phyloP scores from a whole-genome alignment of 2,888 invertebrate genomes.

The Podabrus alpinus region DNA sequence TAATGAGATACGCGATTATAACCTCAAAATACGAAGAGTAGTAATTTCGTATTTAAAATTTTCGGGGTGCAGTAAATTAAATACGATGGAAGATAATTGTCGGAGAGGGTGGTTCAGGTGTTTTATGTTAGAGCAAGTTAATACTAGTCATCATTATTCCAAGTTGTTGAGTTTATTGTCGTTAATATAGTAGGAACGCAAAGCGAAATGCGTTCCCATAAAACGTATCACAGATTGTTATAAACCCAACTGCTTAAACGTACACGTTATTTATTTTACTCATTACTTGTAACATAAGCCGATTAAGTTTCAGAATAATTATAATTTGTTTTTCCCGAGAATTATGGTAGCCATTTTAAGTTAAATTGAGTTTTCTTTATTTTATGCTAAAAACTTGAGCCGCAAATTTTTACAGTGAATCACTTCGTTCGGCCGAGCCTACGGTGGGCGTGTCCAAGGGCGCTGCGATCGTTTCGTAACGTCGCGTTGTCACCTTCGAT shows the following conservation, averaged over 20 bases:
- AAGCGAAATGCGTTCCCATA: slow-evolving; percentile 31
- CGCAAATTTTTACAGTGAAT: neutral
- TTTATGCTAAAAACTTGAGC: neutral
- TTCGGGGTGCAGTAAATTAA: neutral
- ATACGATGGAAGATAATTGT: neutral
- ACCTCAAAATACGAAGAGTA: neutral
- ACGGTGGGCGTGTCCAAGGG: neutral
- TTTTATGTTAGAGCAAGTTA: slow-evolving; percentile 14
- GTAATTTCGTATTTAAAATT: neutral
- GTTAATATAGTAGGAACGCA: slow-evolving; percentile 33
- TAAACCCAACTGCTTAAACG: neutral
- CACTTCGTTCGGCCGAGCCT: too few species aligned
- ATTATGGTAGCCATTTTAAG: neutral
- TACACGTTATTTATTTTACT: slow-evolving; percentile 17
- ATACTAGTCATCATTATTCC: slow-evolving; percentile 43
- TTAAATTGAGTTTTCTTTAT: neutral
- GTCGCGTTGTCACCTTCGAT: too few species aligned
- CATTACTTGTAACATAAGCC: slow-evolving; percentile 18
- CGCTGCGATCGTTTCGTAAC: neutral
- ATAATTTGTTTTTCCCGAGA: neutral
- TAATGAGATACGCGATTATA: slow-evolving; percentile 24
- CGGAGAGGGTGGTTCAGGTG: slow-evolving; percentile 8
- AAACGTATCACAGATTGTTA: slow-evolving; percentile 15
- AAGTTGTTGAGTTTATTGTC: slow-evolving; percentile 43
- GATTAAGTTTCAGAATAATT: slow-evolving; percentile 7